Base-by-base conservation (phyloP, 2,113 vertebrate species). In the Raja brachyura region DNA sequence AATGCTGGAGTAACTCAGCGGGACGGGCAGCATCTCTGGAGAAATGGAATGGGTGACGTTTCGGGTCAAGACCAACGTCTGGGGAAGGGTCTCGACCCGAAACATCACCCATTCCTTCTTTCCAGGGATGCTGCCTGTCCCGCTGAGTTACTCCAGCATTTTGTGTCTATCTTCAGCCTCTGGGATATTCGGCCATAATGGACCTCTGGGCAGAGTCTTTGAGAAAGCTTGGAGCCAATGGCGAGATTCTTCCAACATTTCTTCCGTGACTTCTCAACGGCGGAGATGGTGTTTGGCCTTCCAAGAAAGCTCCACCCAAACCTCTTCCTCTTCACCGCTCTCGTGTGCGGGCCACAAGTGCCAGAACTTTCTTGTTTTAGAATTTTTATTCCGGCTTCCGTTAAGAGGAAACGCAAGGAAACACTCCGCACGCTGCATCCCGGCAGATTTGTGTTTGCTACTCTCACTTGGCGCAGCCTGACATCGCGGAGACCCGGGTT, bases 401-500 rank as follows among this genome's bases (percentile, higher is more conserved):
- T 16, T 20, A 39, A 20, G 88, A 90, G 88, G 88, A 90, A 90
- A n/a, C 39, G 0, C 61, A 70, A 90, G 61, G 61, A 90, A 90
- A 39, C 5, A 56, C 31, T 39, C 31, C 68, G 59, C 9, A 20
- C 61, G 16, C 9, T n/a, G 54, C 25, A 14, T 79, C 22, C 81
- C 54, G 0, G 22, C 28, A 25, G 81, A n/a, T 59, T 85, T 25
- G 81, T 59, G 54, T 25, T 85, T 85, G 25, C 56, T 56, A 2
- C 4, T 25, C 54, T 83, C 22, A 83, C 48, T 48, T 56, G 28
- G 28, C 25, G 4, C 39, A 48, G 39, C 79, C 56, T 59, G 11
- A 9, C 54, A 83, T 0, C 48, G 13, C 48, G 28, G 48, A 61
- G 56, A 48, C 39, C 0, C 39, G 39, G 39, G 39, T 48, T 48